phyloP scores from a whole-genome alignment of 2,888 invertebrate species.

The Anticlea derivata region DNA sequence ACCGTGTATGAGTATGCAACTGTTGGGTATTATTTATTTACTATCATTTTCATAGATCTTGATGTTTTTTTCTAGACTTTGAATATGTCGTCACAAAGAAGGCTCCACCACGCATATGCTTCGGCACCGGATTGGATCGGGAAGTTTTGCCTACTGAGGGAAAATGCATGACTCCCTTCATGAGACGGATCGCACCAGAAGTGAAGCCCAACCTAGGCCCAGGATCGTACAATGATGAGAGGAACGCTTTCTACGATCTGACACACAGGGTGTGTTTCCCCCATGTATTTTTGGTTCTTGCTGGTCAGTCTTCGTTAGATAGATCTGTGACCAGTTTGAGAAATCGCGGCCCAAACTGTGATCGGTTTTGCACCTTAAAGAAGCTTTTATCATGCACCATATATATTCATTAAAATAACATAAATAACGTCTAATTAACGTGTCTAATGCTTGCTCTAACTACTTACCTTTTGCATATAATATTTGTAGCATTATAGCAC shows the following conservation, averaged over 20 bases:
- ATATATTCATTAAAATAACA: no score
- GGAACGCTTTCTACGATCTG: constrained; percentile 65
- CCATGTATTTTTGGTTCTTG: background rate
- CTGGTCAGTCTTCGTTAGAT: no score
- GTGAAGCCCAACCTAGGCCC: constrained; percentile 60
- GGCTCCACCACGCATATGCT: constrained; percentile 71
- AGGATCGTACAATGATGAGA: constrained; percentile 53
- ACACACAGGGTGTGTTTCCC: constrained; percentile 56
- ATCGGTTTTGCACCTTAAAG: no score
- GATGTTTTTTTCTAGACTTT: constrained; percentile 64
- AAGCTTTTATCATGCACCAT: no score
- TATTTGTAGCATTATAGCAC: constrained; percentile 61
- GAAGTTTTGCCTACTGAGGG: constrained; percentile 72
- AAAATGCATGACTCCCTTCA: constrained; percentile 71
- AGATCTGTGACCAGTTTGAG: no score
- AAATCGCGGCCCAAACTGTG: no score
- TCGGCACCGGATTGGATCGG: constrained; percentile 74
- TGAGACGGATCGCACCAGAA: constrained; percentile 66
- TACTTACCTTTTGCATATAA: background rate
- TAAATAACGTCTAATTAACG: no score
- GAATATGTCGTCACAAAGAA: constrained; percentile 82
- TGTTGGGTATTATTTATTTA: no score
- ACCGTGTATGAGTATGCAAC: no score
- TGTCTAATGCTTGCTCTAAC: background rate
- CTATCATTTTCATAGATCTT: no score